These are phyloP conservation scores for Marronus borbonicus DNA, from an alignment of 2,888 invertebrate genomes.

Conservation along the genomic window DNA sequence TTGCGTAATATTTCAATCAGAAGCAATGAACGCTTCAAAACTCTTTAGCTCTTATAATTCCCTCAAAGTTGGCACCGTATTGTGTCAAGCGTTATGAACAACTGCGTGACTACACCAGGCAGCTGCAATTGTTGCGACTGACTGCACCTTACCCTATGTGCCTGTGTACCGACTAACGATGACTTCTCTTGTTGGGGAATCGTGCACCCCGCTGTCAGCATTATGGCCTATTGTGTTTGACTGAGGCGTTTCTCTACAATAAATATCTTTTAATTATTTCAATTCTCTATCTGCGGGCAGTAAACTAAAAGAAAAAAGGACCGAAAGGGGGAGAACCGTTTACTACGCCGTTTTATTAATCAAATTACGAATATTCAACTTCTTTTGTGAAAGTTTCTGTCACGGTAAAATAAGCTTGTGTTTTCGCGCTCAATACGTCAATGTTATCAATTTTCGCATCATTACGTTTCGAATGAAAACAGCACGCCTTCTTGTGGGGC, in stretches of 20 bases:
- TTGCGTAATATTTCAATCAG: too few relatives aligned
- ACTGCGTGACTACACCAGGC: constrained; percentile 52
- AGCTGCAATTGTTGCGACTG: constrained; percentile 58
- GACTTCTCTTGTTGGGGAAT: constrained; percentile 56
- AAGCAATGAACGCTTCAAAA: too few relatives aligned
- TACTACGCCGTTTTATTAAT: constrained; percentile 50
- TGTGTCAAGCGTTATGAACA: constrained; percentile 16
- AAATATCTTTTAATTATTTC: constrained; percentile 68
- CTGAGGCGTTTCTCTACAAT: constrained; percentile 64
- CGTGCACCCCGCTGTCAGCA: constrained; percentile 61
- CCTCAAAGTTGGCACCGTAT: background rate
- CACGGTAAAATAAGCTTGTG: constrained; percentile 25
- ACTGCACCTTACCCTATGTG: constrained; percentile 50
- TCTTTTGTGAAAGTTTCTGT: constrained; percentile 43
- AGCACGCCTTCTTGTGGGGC: constrained; percentile 38
- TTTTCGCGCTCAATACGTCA: constrained; percentile 43
- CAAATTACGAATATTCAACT: constrained; percentile 48
- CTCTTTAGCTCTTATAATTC: background rate
- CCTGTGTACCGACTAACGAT: constrained; percentile 52
- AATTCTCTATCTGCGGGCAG: constrained; percentile 51
- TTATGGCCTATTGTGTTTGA: constrained; percentile 66
- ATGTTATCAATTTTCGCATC: constrained; percentile 49
- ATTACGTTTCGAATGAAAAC: constrained; percentile 48
- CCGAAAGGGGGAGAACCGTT: constrained; percentile 29
- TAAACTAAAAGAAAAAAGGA: constrained; percentile 29